Conservation (phyloP, 2,797 vertebrate genomes). For the Hylomyscus alleni region DNA sequence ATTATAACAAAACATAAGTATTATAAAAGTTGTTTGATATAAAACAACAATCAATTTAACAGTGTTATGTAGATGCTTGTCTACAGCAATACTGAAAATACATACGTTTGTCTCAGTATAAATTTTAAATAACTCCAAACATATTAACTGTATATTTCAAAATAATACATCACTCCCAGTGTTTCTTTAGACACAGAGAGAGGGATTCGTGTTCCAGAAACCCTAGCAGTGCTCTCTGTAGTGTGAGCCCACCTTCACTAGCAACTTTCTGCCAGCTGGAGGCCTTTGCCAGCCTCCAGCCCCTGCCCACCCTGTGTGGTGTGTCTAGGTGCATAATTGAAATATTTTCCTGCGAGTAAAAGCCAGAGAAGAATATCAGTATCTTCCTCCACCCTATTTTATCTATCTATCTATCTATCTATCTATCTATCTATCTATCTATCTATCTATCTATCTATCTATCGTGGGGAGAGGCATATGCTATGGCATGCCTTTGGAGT, state of each 20-base stretch:
- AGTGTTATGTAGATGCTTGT: too few relatives aligned
- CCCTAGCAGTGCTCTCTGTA: fast-evolving
- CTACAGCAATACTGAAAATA: too few relatives aligned
- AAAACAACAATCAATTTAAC: too few relatives aligned
- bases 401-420: background rate
- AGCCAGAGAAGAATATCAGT: background rate
- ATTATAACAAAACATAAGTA: too few relatives aligned
- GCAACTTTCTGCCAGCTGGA: background rate
- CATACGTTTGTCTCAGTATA: too few relatives aligned
- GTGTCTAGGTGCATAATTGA: too few relatives aligned
- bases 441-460: background rate
- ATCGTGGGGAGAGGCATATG: background rate
- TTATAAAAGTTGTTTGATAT: too few relatives aligned
- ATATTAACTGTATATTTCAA: too few relatives aligned
- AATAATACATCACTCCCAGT: too few relatives aligned
- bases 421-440: background rate
- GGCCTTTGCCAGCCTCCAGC: background rate
- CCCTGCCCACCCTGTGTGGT: background rate
- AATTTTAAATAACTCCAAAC: too few relatives aligned
- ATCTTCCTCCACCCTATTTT: background rate
- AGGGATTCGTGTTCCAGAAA: background rate
- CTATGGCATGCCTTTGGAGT: background rate
- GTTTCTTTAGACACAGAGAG: background rate
- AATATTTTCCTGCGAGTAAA: background rate
- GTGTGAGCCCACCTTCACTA: background rate